Conservation (phyloP, 2,797 vertebrate species). For the Parotocinclus haroldoi region DNA sequence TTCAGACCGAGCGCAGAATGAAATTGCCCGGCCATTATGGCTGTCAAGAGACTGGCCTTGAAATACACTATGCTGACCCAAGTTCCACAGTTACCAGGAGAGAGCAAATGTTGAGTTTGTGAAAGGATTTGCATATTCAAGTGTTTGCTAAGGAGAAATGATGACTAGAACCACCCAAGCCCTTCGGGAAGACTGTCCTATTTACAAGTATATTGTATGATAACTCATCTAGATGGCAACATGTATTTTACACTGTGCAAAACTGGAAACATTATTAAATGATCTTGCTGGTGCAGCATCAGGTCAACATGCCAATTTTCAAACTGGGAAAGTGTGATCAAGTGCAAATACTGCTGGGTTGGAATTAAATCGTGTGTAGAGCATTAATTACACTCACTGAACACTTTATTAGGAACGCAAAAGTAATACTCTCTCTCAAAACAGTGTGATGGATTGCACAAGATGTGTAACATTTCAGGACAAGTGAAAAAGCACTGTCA, state of each 20-base stretch:
- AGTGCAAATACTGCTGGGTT: too few species aligned
- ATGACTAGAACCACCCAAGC: not conserved
- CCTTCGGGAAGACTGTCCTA: conserved; percentile 15
- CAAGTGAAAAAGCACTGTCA: too few species aligned
- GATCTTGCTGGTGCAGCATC: too few species aligned
- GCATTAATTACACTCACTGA: too few species aligned
- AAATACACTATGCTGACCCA: conserved; percentile 30
- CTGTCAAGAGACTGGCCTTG: conserved; percentile 28
- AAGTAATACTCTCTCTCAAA: too few species aligned
- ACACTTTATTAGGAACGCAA: too few species aligned
- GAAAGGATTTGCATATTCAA: conserved; percentile 24
- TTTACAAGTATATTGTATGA: conserved; percentile 20
- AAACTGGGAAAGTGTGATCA: too few species aligned
- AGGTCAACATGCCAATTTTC: too few species aligned
- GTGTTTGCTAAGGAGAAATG: conserved; percentile 2
- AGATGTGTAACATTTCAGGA: too few species aligned
- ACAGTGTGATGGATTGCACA: too few species aligned
- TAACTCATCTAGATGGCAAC: not conserved
- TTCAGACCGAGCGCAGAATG: conserved; percentile 31
- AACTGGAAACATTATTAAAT: not conserved
- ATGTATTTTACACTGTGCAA: not conserved
- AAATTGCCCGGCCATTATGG: conserved; percentile 30
- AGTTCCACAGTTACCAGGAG: conserved; percentile 15
- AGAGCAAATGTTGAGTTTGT: conserved; percentile 18
- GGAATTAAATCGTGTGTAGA: too few species aligned